Conservation (phyloP, 2,797 vertebrate genomes). For the Dryobates pubescens region DNA sequence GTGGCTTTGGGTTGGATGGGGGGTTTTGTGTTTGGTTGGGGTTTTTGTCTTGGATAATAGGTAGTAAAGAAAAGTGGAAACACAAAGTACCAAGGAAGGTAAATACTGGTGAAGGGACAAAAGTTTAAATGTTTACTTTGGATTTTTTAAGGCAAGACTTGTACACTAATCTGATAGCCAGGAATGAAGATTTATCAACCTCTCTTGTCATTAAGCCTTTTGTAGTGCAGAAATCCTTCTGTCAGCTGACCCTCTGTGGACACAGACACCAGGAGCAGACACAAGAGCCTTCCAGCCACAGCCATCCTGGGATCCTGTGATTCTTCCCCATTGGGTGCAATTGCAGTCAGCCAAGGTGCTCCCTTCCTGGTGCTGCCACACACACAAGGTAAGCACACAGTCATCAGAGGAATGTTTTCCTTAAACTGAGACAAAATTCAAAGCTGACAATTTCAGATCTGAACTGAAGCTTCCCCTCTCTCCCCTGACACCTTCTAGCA, state of each 20-base stretch:
- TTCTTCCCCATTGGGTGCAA: neutral
- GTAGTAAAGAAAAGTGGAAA: neutral
- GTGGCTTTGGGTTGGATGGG: too few species aligned
- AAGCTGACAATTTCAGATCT: neutral
- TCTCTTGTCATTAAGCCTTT: neutral
- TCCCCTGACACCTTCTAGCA: neutral
- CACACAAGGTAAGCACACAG: fast-evolving
- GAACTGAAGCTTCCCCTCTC: neutral
- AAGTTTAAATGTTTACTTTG: neutral
- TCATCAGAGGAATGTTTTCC: neutral
- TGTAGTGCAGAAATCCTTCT: neutral
- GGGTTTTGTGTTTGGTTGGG: too few species aligned
- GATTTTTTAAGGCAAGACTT: neutral
- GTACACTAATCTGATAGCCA: neutral
- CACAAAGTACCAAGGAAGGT: neutral
- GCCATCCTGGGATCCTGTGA: too few species aligned
- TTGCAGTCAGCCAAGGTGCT: neutral
- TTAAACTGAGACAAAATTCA: neutral
- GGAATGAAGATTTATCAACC: neutral
- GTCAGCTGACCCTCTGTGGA: neutral
- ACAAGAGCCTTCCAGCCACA: too few species aligned
- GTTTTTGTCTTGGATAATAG: neutral
- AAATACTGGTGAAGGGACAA: neutral
- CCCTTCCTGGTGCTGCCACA: neutral
- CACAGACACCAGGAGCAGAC: too few species aligned